These are phyloP conservation scores for Ceyx margarethae DNA, from an alignment of 2,113 vertebrate genomes.

Conservation along the genomic window DNA sequence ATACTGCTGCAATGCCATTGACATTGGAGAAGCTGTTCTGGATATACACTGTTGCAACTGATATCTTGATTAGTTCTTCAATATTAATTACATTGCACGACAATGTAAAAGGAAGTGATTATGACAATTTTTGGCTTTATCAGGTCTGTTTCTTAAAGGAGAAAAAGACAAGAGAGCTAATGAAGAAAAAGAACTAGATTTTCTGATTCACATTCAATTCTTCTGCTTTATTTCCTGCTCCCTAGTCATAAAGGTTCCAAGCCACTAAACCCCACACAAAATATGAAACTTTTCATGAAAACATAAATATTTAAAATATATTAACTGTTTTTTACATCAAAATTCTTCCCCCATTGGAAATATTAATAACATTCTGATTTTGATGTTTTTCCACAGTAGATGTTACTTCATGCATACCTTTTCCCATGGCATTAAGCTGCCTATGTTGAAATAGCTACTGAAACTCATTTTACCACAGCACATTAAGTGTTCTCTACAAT, in stretches of 20 bases:
- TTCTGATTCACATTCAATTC: not conserved
- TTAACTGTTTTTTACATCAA: not conserved
- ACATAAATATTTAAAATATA: not conserved
- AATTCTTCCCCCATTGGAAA: accelerated
- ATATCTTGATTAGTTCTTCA: not conserved
- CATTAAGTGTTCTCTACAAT: accelerated
- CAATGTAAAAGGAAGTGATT: not conserved
- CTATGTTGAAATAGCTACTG: not conserved
- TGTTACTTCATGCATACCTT: not conserved
- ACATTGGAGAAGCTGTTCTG: not conserved
- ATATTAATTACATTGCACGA: constrained; percentile 15
- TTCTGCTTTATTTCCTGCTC: not conserved
- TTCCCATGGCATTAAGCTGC: not conserved
- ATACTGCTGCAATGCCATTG: not conserved
- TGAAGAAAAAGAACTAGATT: not conserved
- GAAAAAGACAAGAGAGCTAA: not conserved
- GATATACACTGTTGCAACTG: not conserved
- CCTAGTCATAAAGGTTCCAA: not conserved
- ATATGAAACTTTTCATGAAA: not conserved
- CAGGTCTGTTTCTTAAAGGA: not conserved
- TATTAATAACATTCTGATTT: not conserved
- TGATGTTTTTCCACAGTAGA: not conserved
- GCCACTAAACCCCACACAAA: not conserved
- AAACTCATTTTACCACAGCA: not conserved
- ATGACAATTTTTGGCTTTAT: not conserved